A percentile compares a stretch with the other conserved stretches of the same genome.
phyloP scores from a whole-genome alignment of 2,113 vertebrate species.

The Rhombomys opimus region DNA sequence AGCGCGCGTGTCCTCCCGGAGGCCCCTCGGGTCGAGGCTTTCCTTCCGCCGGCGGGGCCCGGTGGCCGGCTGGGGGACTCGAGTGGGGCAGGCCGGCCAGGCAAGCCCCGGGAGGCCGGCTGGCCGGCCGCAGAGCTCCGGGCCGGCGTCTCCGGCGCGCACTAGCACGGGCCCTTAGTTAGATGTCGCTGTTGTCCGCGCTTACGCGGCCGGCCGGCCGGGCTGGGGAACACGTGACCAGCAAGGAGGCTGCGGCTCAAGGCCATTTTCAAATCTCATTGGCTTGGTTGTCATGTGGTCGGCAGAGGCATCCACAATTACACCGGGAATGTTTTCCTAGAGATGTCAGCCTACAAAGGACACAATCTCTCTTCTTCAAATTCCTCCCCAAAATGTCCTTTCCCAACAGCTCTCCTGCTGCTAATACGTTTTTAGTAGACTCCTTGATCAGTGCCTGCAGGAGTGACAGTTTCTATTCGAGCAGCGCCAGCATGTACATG shows the following conservation, averaged over 20 bases:
- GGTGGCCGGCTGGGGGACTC: constrained; percentile 69
- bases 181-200: constrained; percentile 97
- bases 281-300: constrained; percentile 99
- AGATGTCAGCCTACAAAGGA: constrained; percentile 99
- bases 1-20: constrained; percentile 36
- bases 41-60: constrained; percentile 59
- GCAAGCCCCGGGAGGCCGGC: constrained; percentile 45
- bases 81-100: constrained; percentile 65
- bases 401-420: constrained; percentile 98
- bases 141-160: constrained; percentile 71
- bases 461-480: constrained; percentile 99
- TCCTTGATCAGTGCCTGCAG: constrained; percentile 98
- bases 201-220: constrained; percentile 85
- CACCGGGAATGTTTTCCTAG: constrained; percentile 99
- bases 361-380: constrained; percentile 97
- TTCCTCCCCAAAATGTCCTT: constrained; percentile 99
- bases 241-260: constrained; percentile 95
- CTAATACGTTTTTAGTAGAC: constrained; percentile 99
- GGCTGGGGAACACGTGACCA: constrained; percentile 88
- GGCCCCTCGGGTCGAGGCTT: constrained; percentile 28
- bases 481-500: constrained; percentile 99
- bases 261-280: constrained; percentile 99
- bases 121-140: constrained; percentile 43
- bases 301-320: constrained; percentile 98
- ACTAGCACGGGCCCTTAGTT: constrained; percentile 85